Conservation (phyloP, 2,797 vertebrate genomes). For the Malurus leucopterus region DNA sequence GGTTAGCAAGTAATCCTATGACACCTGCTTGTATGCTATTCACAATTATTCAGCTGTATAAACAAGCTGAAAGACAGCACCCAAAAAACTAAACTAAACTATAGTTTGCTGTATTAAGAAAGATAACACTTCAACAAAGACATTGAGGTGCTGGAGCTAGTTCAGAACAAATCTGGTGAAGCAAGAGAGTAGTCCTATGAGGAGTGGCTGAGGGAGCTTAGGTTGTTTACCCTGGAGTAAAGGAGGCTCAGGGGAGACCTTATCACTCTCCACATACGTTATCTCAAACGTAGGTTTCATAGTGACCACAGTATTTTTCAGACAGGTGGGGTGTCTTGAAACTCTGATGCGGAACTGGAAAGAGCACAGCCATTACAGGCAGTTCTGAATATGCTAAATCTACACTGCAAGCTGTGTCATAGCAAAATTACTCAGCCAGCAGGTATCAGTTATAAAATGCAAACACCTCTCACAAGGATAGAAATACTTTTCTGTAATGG, state of each 20-base stretch:
- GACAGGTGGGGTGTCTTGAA: background rate
- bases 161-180: background rate
- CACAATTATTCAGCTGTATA: background rate
- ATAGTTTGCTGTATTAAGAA: background rate
- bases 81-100: background rate
- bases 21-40: background rate
- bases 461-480: background rate
- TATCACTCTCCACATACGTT: background rate
- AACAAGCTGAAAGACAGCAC: background rate
- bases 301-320: background rate
- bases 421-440: background rate
- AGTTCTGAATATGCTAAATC: background rate
- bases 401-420: background rate
- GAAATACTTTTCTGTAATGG: background rate
- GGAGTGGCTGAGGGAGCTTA: background rate
- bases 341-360: background rate
- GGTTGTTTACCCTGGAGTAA: background rate
- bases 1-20: background rate
- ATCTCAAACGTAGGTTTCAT: background rate
- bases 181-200: background rate
- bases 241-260: background rate
- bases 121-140: background rate
- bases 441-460: background rate
- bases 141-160: background rate
- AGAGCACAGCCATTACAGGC: background rate